These are phyloP conservation scores for Polydrusus pterygomalis DNA, from an alignment of 2,888 invertebrate genomes.

Conservation along the genomic window DNA sequence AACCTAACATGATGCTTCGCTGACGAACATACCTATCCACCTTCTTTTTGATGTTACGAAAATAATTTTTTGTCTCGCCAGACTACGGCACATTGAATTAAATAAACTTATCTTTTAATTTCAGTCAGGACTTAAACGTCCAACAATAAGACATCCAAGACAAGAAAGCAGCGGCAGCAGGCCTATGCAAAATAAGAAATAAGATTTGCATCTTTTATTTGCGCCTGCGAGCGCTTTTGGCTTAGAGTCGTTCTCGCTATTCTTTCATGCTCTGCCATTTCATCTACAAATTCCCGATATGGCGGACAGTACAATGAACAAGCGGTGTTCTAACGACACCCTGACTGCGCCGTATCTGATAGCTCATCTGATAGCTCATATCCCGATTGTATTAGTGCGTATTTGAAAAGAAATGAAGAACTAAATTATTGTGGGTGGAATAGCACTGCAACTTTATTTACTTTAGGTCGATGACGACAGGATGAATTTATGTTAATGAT, in stretches of 20 bases:
- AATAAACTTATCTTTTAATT: conserved; percentile 14
- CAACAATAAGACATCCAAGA: conserved; percentile 23
- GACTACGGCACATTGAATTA: background rate
- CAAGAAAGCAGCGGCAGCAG: conserved; percentile 40
- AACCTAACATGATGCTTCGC: too few species aligned
- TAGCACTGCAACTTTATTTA: too few species aligned
- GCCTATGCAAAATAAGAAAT: conserved; percentile 49
- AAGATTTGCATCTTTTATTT: conserved; percentile 65
- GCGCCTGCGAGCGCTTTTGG: conserved; percentile 60
- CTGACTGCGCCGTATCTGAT: conserved; percentile 69
- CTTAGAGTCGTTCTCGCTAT: conserved; percentile 67
- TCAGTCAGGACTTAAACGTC: background rate
- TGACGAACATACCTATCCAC: too few species aligned
- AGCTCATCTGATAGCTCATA: conserved; percentile 70
- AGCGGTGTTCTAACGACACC: conserved; percentile 71
- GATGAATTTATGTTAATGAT: too few species aligned
- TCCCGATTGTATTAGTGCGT: conserved; percentile 62
- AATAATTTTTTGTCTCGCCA: background rate
- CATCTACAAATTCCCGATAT: conserved; percentile 70
- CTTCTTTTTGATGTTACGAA: too few species aligned
- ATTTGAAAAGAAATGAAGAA: background rate
- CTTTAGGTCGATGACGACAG: too few species aligned
- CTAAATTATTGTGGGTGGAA: too few species aligned
- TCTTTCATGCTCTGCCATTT: conserved; percentile 68
- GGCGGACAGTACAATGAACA: conserved; percentile 70